Conservation (phyloP, 2,888 invertebrate species). For the Dryomyza anilis region DNA sequence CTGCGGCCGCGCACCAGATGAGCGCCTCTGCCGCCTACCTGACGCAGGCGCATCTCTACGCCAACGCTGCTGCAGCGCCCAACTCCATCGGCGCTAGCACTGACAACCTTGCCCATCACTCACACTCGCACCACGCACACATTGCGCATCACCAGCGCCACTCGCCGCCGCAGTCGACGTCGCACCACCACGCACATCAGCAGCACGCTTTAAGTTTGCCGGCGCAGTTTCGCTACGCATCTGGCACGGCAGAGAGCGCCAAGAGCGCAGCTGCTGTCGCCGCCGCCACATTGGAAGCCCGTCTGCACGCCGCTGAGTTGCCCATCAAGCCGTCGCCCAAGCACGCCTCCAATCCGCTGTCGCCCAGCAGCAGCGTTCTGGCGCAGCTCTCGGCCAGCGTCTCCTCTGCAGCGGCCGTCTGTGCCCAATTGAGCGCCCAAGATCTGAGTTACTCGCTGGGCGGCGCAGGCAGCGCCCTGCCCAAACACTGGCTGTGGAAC, state of each 20-base stretch:
- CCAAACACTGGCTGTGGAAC: slow-evolving; percentile 62
- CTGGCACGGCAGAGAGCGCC: background rate
- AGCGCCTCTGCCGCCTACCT: slow-evolving; percentile 57
- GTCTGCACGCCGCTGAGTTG: slow-evolving; percentile 27
- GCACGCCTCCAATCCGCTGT: slow-evolving; percentile 41
- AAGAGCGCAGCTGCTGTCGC: slow-evolving; percentile 4
- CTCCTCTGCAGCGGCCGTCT: slow-evolving; percentile 35
- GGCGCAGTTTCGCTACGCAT: slow-evolving; percentile 39
- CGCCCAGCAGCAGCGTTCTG: slow-evolving; percentile 27
- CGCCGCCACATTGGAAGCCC: slow-evolving; percentile 17
- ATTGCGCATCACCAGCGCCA: slow-evolving; percentile 25
- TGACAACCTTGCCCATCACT: slow-evolving; percentile 4
- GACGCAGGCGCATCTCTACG: slow-evolving; percentile 51
- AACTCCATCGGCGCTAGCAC: slow-evolving; percentile 19
- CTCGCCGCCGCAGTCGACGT: slow-evolving; percentile 31
- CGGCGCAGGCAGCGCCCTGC: slow-evolving; percentile 41
- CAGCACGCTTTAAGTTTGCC: slow-evolving; percentile 32
- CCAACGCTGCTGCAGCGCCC: slow-evolving; percentile 28
- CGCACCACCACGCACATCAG: slow-evolving; percentile 28
- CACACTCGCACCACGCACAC: slow-evolving; percentile 26
- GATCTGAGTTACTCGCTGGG: slow-evolving; percentile 51
- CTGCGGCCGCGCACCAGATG: slow-evolving; percentile 40
- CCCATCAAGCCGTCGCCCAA: slow-evolving; percentile 57
- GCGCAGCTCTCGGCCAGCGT: slow-evolving; percentile 36
- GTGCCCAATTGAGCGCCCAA: slow-evolving; percentile 46